These are phyloP conservation scores for Microctenopoma lineatum DNA, from an alignment of 2,797 vertebrate species.

Conservation along the genomic window DNA sequence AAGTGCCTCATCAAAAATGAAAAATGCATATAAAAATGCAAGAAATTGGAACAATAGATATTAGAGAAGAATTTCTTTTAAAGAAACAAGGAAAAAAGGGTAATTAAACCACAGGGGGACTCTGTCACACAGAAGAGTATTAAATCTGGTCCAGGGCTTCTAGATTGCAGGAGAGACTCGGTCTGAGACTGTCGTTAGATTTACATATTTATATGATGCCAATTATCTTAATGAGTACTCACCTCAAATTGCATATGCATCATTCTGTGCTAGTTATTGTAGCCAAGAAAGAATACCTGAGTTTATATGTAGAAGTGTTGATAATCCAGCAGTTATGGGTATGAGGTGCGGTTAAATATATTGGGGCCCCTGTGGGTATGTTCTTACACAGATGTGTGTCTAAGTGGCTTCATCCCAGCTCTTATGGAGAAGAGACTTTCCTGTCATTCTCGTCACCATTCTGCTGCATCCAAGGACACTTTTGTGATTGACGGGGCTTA, in stretches of 20 bases:
- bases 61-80: neutral
- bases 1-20: no score
- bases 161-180: neutral
- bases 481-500: constrained; percentile 92
- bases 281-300: constrained; percentile 1
- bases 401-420: constrained; percentile 69
- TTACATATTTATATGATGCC: neutral
- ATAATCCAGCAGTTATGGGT: neutral
- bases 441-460: constrained; percentile 86
- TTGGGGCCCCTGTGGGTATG: constrained; percentile 14
- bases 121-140: neutral
- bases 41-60: neutral
- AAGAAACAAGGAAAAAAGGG: neutral
- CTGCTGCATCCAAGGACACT: constrained; percentile 88
- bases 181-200: neutral
- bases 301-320: neutral
- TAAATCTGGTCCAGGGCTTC: neutral
- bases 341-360: constrained; percentile 22
- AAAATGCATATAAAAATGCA: neutral
- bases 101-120: neutral
- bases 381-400: constrained; percentile 48
- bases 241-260: neutral
- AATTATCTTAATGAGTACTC: neutral
- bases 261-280: neutral
- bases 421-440: constrained; percentile 61